Base-by-base conservation (phyloP, 1,140 invertebrate species). In the Carposina sasakii region DNA sequence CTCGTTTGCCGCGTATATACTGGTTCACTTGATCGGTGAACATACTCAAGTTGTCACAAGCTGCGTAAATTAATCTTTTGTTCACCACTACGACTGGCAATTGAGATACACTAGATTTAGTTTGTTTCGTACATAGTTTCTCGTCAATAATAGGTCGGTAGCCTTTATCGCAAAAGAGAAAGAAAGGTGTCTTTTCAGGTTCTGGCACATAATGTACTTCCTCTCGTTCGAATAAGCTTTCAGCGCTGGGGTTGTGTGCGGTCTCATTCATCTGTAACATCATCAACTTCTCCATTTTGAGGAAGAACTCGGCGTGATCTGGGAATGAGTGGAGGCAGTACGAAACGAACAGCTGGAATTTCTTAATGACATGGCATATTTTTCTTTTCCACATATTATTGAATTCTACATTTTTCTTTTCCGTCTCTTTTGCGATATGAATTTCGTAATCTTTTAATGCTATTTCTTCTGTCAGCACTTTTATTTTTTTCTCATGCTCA, bases 231-330 rank as follows among this genome's bases (percentile, higher is more conserved):
- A 83, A 72, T 26, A 83, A 63, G 33, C 64, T 79, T 57, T 68
- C 66, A 24, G 44, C 60, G 8, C 31, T 54, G 16, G 76, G 76
- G 41, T 71, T 64, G n/a, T 76, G 63, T 10, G 73, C 33, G 1
- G 53, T 52, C 47, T 73, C 57, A 36, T 67, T 67, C 9, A 83
- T 30, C 44, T 83, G 79, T 40, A 81, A 37, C 37, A 83, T 54
- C 76, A 81, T 76, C 26, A 81, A 50, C 46, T 71, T 83, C 48
- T 83, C 79, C 60, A 78, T 74, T 17, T 83, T 75, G 15, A 81
- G 57, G 52, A 83, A 81, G 47, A 79, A 81, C 0, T 81, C 79
- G 2, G 74, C 72, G 17, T 81, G 63, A 30, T 81, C 72, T 8
- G 79, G 79, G 20, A 83, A 34, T 16, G 53, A 47, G n/a, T 71